Percentiles rank a stretch among this genome's conserved stretches.
phyloP scores from a whole-genome alignment of 2,113 vertebrate genomes.

The Macrotus californicus region DNA sequence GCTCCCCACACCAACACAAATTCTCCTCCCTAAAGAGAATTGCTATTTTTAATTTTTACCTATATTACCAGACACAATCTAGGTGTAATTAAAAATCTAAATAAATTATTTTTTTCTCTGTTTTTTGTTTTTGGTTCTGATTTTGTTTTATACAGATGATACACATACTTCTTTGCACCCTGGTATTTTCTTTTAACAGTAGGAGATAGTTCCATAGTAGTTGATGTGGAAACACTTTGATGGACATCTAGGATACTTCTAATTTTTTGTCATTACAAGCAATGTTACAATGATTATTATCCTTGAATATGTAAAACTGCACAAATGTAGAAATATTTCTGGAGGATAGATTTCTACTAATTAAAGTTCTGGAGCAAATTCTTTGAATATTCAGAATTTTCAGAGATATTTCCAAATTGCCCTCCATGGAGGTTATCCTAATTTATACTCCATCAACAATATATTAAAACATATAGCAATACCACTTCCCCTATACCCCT shows the following conservation, averaged over 20 bases:
- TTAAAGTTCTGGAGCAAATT: conserved; percentile 18
- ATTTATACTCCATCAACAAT: not conserved
- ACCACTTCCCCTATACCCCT: not conserved
- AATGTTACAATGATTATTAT: not conserved
- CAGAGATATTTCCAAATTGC: not conserved
- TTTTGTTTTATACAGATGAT: not conserved
- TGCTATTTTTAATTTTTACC: not conserved
- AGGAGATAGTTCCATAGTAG: not conserved
- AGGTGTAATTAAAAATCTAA: not conserved
- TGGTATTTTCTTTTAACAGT: not conserved
- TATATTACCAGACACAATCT: not conserved
- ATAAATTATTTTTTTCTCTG: not conserved
- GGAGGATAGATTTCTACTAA: not conserved
- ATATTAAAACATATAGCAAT: not conserved
- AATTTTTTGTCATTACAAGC: not conserved
- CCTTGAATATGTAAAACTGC: not conserved
- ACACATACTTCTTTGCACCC: not conserved
- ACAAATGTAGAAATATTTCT: conserved; percentile 3
- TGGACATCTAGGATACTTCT: not conserved
- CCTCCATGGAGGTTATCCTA: not conserved
- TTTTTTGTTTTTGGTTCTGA: not conserved
- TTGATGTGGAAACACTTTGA: not conserved
- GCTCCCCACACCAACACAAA: not conserved
- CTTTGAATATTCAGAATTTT: not conserved
- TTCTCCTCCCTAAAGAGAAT: not conserved